Percentiles rank a stretch among this genome's conserved stretches.
These are phyloP conservation scores for Cerceris ruficornis DNA, from an alignment of 2,888 invertebrate species.

Conservation along the genomic window DNA sequence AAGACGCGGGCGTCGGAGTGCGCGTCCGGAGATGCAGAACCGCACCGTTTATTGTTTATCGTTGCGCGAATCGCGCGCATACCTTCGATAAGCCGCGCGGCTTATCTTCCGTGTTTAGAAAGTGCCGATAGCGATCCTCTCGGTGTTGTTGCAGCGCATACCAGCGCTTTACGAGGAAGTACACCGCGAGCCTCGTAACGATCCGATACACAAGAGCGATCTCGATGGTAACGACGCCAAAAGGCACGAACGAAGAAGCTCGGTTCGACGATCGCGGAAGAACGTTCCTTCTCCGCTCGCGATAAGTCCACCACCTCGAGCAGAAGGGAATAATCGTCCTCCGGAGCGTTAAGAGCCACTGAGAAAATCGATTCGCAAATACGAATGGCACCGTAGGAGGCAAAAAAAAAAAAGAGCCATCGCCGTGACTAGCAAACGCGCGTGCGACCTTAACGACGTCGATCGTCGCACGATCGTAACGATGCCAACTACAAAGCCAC, in stretches of 20 bases:
- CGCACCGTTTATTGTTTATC: neutral
- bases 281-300: no score
- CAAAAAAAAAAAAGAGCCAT: neutral
- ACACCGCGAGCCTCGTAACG: no score
- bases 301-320: no score
- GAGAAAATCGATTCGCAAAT: neutral
- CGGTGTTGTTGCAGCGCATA: neutral
- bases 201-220: no score
- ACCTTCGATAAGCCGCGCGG: neutral
- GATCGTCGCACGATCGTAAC: neutral
- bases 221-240: no score
- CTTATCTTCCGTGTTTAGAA: neutral
- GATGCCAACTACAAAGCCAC: slow-evolving; percentile 6
- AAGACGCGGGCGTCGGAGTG: no score
- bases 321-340: no score
- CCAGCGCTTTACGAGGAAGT: no score
- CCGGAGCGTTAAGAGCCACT: no score
- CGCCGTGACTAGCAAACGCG: neutral
- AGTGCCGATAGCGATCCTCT: neutral
- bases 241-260: no score
- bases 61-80: neutral
- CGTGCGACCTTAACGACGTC: slow-evolving; percentile 20
- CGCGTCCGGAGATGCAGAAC: neutral
- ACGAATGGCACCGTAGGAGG: neutral
- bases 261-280: no score